These are phyloP conservation scores for Ennomos erosarius DNA, from an alignment of 2,888 invertebrate genomes.

Conservation along the genomic window DNA sequence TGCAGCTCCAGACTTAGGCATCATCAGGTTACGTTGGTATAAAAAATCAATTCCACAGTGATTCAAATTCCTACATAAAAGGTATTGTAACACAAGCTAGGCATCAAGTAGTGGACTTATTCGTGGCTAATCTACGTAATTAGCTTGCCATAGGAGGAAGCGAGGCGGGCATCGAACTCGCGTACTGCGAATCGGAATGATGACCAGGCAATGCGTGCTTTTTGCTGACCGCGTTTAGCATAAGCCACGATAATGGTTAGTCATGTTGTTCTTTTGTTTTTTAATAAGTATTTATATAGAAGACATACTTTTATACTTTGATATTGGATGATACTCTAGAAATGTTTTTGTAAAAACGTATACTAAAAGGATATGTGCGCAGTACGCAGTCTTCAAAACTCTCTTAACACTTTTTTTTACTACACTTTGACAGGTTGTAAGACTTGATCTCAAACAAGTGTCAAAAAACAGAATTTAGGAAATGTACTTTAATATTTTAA, in stretches of 20 bases:
- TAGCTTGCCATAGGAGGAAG: slow-evolving; percentile 67
- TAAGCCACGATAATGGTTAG: slow-evolving; percentile 4
- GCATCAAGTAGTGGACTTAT: slow-evolving; percentile 33
- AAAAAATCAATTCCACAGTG: slow-evolving; percentile 8
- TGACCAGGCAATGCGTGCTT: slow-evolving; percentile 40
- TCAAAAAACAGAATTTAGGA: no score
- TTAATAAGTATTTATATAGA: neutral
- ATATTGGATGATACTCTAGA: no score
- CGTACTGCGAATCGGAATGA: slow-evolving; percentile 56
- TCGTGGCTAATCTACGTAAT: slow-evolving; percentile 40
- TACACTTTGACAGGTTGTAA: no score
- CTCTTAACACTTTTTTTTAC: no score
- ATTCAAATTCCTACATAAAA: slow-evolving; percentile 21
- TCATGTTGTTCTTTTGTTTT: slow-evolving; percentile 1
- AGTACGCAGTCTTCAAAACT: no score
- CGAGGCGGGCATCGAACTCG: slow-evolving; percentile 66
- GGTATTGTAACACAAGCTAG: slow-evolving; percentile 37
- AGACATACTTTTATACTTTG: no score
- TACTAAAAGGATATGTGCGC: no score
- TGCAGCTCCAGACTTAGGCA: slow-evolving; percentile 7
- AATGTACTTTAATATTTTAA: no score
- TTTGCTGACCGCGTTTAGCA: slow-evolving; percentile 18
- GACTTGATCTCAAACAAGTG: no score
- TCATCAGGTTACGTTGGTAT: slow-evolving; percentile 15
- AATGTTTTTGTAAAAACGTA: no score